Evolutionary conservation across 2,113 vertebrate species (phyloP).

Genomic region (Microcebus ravelobensis): DNA sequence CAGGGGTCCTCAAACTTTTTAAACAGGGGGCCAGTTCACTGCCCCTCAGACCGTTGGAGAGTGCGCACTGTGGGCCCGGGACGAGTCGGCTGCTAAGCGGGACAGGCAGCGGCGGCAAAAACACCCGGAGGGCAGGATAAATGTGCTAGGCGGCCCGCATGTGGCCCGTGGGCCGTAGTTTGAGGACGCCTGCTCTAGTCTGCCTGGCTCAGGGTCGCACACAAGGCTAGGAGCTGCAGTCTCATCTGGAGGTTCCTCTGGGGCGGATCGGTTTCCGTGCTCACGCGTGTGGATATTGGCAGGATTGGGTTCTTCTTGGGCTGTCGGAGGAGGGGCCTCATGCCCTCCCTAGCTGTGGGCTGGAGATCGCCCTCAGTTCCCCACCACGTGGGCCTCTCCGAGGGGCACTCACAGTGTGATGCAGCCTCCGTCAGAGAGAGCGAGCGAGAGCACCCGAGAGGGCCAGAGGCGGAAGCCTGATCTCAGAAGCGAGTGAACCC

Average conservation of each 20-base stretch:
- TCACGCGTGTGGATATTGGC: neutral
- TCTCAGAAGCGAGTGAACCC: neutral
- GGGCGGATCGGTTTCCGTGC: neutral
- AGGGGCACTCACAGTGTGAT: fast-evolving
- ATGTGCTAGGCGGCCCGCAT: too few relatives aligned
- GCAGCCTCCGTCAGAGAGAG: neutral
- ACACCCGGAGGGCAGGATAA: too few relatives aligned
- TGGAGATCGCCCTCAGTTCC: neutral
- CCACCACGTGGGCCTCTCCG: neutral
- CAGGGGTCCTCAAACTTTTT: too few relatives aligned
- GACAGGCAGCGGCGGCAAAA: too few relatives aligned
- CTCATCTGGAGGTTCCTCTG: neutral
- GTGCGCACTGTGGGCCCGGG: too few relatives aligned
- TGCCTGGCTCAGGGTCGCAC: neutral
- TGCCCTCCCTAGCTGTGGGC: neutral
- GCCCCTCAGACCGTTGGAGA: too few relatives aligned
- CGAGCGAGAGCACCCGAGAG: neutral
- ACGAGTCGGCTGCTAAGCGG: too few relatives aligned
- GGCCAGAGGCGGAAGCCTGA: fast-evolving
- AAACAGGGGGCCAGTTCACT: too few relatives aligned
- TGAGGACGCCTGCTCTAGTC: too few relatives aligned
- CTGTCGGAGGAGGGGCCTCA: neutral
- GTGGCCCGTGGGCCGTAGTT: too few relatives aligned
- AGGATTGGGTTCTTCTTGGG: neutral
- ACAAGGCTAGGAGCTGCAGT: neutral